Percentiles rank a stretch among this genome's conserved stretches.
phyloP scores from a whole-genome alignment of 2,113 vertebrate genomes.

The Paramisgurnus dabryanus region DNA sequence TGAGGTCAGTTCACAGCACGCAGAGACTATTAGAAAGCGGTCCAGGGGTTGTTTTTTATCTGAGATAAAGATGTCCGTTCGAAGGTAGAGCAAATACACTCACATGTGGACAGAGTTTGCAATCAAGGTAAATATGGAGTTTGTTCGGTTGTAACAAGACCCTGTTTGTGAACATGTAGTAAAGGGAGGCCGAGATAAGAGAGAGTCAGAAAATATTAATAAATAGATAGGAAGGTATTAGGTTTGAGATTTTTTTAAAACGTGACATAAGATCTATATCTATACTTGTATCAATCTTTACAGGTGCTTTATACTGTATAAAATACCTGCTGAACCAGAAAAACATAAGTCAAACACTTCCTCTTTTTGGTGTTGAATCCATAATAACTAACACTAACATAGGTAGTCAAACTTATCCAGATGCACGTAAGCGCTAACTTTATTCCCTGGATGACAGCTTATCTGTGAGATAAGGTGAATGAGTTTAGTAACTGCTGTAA shows the following conservation, averaged over 20 bases:
- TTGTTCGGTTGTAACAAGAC: not conserved
- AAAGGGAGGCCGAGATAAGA: not conserved
- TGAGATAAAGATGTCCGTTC: not conserved
- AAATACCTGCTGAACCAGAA: not conserved
- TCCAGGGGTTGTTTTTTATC: not conserved
- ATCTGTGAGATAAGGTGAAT: slow-evolving; percentile 34
- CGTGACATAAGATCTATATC: not conserved
- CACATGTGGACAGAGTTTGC: slow-evolving; percentile 16
- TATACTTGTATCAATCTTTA: not conserved
- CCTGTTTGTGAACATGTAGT: not conserved
- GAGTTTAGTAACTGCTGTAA: slow-evolving; percentile 2
- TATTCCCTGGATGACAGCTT: slow-evolving; percentile 10
- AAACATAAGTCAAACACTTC: slow-evolving; percentile 12
- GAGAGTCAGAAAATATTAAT: not conserved
- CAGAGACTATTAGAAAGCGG: not conserved
- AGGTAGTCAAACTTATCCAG: slow-evolving; percentile 1
- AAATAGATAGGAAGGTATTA: no score
- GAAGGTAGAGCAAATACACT: slow-evolving; percentile 13
- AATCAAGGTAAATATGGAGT: slow-evolving; percentile 31
- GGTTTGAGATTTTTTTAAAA: no score
- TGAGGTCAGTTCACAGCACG: slow-evolving; percentile 11
- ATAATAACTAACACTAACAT: not conserved
- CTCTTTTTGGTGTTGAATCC: not conserved
- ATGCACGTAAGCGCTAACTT: not conserved
- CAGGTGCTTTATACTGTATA: not conserved